Evolutionary conservation across 1,140 invertebrate genomes (phyloP).

Genomic region (Vanessa tameamea): DNA sequence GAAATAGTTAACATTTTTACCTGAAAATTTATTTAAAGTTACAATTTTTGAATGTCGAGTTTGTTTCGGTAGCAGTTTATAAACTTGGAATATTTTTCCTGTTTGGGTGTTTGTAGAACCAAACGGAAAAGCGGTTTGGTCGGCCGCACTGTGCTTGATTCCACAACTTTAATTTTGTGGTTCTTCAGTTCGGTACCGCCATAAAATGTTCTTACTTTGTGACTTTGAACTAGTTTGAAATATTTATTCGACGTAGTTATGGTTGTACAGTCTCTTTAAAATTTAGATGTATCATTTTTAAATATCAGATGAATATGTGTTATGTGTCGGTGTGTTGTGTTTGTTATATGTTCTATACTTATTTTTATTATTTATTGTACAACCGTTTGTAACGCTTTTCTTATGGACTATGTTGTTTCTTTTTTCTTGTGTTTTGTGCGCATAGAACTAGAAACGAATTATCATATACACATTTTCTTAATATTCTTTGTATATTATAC

Average conservation of each 20-base stretch:
- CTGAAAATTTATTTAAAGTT: neutral
- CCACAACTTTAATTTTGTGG: conserved; percentile 26
- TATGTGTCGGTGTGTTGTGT: no score
- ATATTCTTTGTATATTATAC: neutral
- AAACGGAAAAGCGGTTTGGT: conserved; percentile 28
- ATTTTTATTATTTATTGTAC: neutral
- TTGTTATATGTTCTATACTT: no score
- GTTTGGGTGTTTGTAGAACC: conserved; percentile 22
- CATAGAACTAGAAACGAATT: no score
- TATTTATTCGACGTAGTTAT: neutral
- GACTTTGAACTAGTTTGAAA: conserved; percentile 17
- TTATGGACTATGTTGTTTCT: no score
- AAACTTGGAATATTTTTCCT: conserved; percentile 26
- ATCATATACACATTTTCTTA: no score
- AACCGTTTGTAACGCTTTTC: no score
- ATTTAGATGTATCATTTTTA: no score
- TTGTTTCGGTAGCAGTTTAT: conserved; percentile 18
- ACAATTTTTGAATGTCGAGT: conserved; percentile 6
- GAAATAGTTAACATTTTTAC: neutral
- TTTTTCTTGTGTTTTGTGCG: no score
- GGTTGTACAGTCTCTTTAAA: neutral
- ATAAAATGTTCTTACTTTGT: conserved; percentile 26
- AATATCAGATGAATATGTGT: neutral
- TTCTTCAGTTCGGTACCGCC: conserved; percentile 20
- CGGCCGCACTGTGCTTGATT: conserved; percentile 20